Conservation (phyloP, 2,888 invertebrate species). For the Drosophila fungiperda region DNA sequence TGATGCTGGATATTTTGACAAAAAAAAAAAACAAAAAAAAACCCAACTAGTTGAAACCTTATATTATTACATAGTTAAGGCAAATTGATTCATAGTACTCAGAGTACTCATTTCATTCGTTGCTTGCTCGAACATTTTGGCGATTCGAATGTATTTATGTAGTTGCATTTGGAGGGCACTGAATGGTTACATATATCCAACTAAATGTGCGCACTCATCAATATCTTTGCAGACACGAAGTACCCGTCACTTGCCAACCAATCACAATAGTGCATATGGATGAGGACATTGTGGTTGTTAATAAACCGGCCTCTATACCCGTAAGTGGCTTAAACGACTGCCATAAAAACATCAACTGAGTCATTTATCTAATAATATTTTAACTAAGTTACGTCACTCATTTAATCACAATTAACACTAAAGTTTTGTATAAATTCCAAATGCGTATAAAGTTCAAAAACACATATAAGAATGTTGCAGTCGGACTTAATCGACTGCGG, state of each 20-base stretch:
- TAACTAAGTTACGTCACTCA: slow-evolving; percentile 6
- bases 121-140: slow-evolving; percentile 9
- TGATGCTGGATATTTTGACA: background rate
- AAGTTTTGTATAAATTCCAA: slow-evolving; percentile 1
- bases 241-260: slow-evolving; percentile 98
- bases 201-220: slow-evolving; percentile 48
- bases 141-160: slow-evolving; percentile 16
- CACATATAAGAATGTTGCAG: background rate
- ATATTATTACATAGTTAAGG: background rate
- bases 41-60: slow-evolving; percentile 1
- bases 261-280: slow-evolving; percentile 99
- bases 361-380: slow-evolving; percentile 16
- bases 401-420: slow-evolving; percentile 7
- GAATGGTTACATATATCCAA: slow-evolving; percentile 54
- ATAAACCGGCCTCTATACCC: slow-evolving; percentile 99
- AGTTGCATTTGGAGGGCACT: slow-evolving; percentile 40
- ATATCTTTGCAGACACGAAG: slow-evolving; percentile 95
- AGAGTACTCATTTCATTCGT: background rate
- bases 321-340: slow-evolving; percentile 96
- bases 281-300: slow-evolving; percentile 99
- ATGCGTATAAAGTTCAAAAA: background rate
- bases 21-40: no score
- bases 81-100: background rate
- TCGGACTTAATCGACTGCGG: background rate
- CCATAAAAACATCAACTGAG: slow-evolving; percentile 85